Conservation (phyloP, 2,113 vertebrate species). For the Gasterosteus aculeatus region DNA sequence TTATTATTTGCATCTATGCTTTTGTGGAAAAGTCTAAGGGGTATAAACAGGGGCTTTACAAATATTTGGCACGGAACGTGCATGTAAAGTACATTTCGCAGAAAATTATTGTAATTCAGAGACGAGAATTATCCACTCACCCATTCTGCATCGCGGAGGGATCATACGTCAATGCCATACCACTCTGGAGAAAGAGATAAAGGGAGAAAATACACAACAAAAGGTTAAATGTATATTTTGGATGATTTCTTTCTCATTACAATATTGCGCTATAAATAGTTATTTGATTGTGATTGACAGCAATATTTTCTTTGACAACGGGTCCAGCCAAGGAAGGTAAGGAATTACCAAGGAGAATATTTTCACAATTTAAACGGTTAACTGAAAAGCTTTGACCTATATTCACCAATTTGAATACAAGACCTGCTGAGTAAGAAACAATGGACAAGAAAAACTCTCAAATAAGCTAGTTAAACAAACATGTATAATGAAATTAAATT, state of each 20-base stretch:
- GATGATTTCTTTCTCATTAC: background rate
- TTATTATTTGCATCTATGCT: constrained; percentile 28
- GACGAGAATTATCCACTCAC: constrained; percentile 77
- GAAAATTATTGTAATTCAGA: constrained; percentile 18
- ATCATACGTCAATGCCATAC: constrained; percentile 97
- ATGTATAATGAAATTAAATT: background rate
- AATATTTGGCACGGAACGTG: background rate
- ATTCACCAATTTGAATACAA: background rate
- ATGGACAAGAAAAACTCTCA: background rate
- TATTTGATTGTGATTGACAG: constrained; percentile 4
- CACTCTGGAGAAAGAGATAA: constrained; percentile 83
- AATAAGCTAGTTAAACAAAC: constrained; percentile 14
- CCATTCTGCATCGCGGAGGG: constrained; percentile 97
- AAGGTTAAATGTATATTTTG: constrained; percentile 2
- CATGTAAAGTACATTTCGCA: constrained; percentile 1
- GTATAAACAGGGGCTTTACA: background rate
- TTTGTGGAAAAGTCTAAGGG: background rate
- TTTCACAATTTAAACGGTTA: background rate
- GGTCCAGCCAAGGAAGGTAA: background rate
- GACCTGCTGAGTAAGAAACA: constrained; percentile 22
- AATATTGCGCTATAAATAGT: background rate
- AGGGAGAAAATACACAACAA: constrained; percentile 2
- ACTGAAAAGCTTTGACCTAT: constrained; percentile 8
- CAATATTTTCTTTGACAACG: background rate
- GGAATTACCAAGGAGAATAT: background rate